Conservation (phyloP, 2,888 invertebrate species). For the Watsonalla cultraria region DNA sequence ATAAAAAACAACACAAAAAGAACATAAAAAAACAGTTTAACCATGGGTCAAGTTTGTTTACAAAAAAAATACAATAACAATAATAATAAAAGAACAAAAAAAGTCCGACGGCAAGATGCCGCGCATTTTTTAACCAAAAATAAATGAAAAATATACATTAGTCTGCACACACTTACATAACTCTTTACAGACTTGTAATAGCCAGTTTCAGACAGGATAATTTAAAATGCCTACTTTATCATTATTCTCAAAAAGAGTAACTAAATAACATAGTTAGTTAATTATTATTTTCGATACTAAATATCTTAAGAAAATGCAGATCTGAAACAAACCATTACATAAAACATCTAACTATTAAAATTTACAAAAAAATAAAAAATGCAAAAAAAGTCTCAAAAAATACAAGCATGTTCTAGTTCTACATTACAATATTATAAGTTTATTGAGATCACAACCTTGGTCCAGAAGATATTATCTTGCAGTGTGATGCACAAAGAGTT, state of each 20-base stretch:
- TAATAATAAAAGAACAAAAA: conserved; percentile 1
- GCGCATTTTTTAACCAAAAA: no score
- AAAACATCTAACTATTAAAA: conserved; percentile 3
- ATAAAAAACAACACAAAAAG: conserved; percentile 11
- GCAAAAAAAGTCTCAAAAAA: conserved; percentile 9
- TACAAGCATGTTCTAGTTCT: conserved; percentile 14
- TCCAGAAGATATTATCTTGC: conserved; percentile 36
- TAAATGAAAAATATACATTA: no score
- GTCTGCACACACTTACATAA: no score
- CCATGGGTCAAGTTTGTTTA: conserved; percentile 8
- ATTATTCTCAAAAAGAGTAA: no score
- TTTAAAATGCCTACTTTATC: no score
- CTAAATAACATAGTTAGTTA: no score
- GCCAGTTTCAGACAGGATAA: no score
- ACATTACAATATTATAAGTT: conserved; percentile 11
- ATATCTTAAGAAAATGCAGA: conserved; percentile 1
- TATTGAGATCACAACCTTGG: conserved; percentile 49
- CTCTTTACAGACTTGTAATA: no score
- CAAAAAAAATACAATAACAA: conserved; percentile 9
- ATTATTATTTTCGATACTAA: no score
- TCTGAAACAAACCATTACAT: background rate
- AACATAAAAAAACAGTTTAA: conserved; percentile 11
- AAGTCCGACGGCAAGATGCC: background rate
- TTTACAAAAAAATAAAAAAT: conserved; percentile 2
- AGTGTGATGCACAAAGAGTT: conserved; percentile 42